Percentiles rank a stretch among this genome's conserved stretches.
These are phyloP conservation scores for Liodrosophila aerea DNA, from an alignment of 2,888 invertebrate species.

Conservation along the genomic window DNA sequence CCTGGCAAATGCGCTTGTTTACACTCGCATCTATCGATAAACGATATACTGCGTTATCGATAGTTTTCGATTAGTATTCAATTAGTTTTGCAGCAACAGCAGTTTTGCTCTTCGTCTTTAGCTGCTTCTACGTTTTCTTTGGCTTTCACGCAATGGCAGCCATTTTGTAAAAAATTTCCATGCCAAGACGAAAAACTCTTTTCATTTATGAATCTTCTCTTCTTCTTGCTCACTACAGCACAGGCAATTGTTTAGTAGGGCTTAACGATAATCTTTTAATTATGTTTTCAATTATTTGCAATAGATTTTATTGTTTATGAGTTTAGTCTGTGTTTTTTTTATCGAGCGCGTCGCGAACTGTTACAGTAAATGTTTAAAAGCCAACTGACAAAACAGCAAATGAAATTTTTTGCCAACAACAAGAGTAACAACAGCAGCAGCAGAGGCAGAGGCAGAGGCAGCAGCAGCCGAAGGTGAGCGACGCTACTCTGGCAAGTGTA, in stretches of 20 bases:
- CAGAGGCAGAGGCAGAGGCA: conserved; percentile 7
- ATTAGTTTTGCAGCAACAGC: conserved; percentile 21
- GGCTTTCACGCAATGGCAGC: conserved; percentile 64
- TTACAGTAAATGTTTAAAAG: conserved; percentile 80
- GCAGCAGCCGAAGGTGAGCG: conserved; percentile 59
- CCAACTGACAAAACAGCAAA: conserved; percentile 78
- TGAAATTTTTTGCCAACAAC: conserved; percentile 56
- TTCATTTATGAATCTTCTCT: too few relatives aligned
- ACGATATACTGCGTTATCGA: too few relatives aligned
- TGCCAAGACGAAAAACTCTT: conserved; percentile 28
- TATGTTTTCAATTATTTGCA: conserved; percentile 24
- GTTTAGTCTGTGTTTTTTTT: conserved; percentile 22
- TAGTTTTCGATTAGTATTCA: too few relatives aligned
- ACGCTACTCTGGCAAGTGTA: conserved; percentile 54
- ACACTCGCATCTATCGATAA: too few relatives aligned
- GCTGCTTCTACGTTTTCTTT: conserved; percentile 22
- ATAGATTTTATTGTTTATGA: conserved; percentile 10
- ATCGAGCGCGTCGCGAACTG: conserved; percentile 74
- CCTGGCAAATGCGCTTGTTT: conserved; percentile 38
- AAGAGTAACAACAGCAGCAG: conserved; percentile 27
- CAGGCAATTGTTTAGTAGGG: conserved; percentile 28
- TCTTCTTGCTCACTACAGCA: conserved; percentile 10
- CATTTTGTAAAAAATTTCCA: conserved; percentile 64
- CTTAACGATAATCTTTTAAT: conserved; percentile 37
- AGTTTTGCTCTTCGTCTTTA: conserved; percentile 12